Conservation (phyloP, 2,888 invertebrate species). For the Cephus runcator region DNA sequence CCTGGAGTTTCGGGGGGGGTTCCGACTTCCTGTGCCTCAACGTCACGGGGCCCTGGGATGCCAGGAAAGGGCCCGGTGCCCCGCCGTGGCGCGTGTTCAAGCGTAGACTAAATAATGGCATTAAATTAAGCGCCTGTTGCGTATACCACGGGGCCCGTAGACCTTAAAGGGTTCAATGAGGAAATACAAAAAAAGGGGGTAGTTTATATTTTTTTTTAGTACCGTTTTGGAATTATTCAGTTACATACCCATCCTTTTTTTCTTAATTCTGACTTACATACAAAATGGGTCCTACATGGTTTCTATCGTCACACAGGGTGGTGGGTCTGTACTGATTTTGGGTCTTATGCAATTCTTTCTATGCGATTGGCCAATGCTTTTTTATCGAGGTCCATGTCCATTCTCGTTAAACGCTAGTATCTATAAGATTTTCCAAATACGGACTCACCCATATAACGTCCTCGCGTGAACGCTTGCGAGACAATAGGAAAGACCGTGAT, state of each 20-base stretch:
- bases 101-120: constrained; percentile 6
- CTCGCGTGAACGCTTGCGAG: constrained; percentile 33
- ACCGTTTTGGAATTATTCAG: not conserved
- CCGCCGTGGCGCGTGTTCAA: not conserved
- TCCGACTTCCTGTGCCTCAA: not conserved
- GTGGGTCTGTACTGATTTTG: not conserved
- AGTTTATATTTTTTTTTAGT: not conserved
- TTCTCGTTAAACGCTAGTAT: not conserved
- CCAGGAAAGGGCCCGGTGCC: not conserved
- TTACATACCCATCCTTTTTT: not conserved
- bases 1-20: not conserved
- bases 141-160: not conserved
- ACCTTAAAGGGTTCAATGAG: not conserved
- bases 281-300: no score
- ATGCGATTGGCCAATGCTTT: not conserved
- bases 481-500: constrained; percentile 47
- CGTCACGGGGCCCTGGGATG: not conserved
- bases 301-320: no score
- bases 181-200: not conserved
- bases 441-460: constrained; percentile 19
- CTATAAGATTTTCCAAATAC: not conserved
- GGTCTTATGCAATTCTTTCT: not conserved
- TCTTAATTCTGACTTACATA: no score
- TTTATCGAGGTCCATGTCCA: not conserved
- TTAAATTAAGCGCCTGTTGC: constrained; percentile 6